Conservation (phyloP, 1,140 invertebrate genomes). For the Sipha flava region DNA sequence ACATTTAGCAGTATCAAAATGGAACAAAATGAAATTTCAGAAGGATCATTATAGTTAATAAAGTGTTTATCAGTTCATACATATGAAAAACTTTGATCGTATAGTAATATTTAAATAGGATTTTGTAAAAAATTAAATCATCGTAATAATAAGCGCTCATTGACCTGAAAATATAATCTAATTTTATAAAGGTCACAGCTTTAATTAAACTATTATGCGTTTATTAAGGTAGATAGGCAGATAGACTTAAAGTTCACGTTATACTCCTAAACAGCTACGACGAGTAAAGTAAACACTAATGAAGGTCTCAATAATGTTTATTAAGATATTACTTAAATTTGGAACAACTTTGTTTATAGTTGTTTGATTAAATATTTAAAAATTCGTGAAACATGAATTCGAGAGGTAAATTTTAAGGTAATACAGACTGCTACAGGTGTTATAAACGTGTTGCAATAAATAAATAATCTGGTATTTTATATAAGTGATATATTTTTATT, state of each 20-base stretch:
- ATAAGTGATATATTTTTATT: too few relatives aligned
- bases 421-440: too few relatives aligned
- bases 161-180: background rate
- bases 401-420: too few relatives aligned
- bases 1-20: too few relatives aligned
- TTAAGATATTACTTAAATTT: background rate
- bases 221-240: background rate
- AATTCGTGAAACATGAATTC: background rate
- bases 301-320: background rate
- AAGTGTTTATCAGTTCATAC: too few relatives aligned
- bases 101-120: background rate
- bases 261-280: background rate
- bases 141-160: background rate
- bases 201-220: background rate
- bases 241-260: background rate
- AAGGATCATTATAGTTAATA: too few relatives aligned
- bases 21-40: too few relatives aligned
- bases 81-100: too few relatives aligned
- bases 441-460: too few relatives aligned
- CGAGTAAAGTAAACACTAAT: background rate
- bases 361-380: background rate
- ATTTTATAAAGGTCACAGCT: background rate
- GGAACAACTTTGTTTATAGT: background rate
- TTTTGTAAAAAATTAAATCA: too few relatives aligned
- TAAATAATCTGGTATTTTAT: too few relatives aligned